Base-by-base conservation (phyloP, 2,797 vertebrate genomes). In the Amniataba percoides region DNA sequence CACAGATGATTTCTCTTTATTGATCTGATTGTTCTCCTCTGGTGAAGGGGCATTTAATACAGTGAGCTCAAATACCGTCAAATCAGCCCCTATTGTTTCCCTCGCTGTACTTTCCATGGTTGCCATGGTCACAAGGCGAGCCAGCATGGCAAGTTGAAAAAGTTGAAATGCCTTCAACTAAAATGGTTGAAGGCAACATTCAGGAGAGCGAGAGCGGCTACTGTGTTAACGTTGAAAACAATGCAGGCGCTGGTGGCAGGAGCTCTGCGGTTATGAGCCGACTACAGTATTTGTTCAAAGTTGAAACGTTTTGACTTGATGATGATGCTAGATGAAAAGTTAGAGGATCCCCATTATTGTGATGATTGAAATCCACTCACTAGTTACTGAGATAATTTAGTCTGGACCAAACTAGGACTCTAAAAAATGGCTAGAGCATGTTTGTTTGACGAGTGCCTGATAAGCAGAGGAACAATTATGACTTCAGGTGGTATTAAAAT, bases 1-100 rank as follows among this genome's bases (percentile, higher is more conserved):
- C n/a, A 12, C n/a, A 45, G 55, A 12, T 15, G 3, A 13, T 53
- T 43, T 31, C 9, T 62, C 42, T 3, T 51, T 14, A 70, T 77
- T 64, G 51, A 49, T 57, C 23, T n/a, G n/a, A 34, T 39, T 36
- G 55, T 43, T 46, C 31, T 46, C 9, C 18, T 49, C 64, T 16
- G 16, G 12, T 34, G 36, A 3, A 66, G 27, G 27, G 6, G 3
- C 42, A 40, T 48, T n/a, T n/a, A 39, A 39, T 42, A 42, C 36
- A 53, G 21, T n/a, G 27, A 36, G 34, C 12, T 21, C 15, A 56
- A 21, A 31, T 34, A 14, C 10, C 39, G 67, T 49, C 15, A 58
- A 49, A 63, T 58, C 58, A 25, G 21, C 45, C 23, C n/a, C 61
- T 46, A 59, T 66, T 39, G 27, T 65, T 36, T n/a, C 12, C 40